phyloP scores from a whole-genome alignment of 2,888 invertebrate genomes.

The Exephanes ischioxanthus region DNA sequence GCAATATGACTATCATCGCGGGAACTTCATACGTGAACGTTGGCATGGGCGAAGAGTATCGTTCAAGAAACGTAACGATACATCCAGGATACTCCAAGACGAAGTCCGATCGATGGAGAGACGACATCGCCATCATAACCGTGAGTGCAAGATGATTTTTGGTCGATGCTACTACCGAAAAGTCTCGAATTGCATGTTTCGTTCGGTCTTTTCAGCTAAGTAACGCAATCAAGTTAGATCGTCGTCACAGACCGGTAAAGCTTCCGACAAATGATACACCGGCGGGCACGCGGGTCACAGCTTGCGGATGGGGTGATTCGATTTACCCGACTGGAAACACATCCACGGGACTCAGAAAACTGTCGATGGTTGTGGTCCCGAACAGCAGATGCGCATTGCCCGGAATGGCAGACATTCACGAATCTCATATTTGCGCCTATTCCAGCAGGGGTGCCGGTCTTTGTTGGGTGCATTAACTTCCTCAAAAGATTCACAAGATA shows the following conservation, averaged over 20 bases:
- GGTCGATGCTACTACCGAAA: neutral
- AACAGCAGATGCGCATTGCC: neutral
- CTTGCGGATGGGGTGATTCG: slow-evolving; percentile 29
- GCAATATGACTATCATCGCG: slow-evolving; percentile 54
- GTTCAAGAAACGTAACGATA: neutral
- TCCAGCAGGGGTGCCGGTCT: neutral
- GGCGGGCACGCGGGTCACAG: neutral
- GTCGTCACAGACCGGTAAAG: slow-evolving; percentile 37
- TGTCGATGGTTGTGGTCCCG: neutral
- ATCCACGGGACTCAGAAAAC: slow-evolving; percentile 7
- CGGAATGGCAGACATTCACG: no score
- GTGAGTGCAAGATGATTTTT: neutral
- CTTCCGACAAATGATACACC: neutral
- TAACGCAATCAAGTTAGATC: slow-evolving; percentile 8
- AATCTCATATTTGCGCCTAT: neutral
- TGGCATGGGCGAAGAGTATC: slow-evolving; percentile 3
- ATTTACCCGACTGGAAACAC: neutral
- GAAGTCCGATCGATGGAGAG: neutral
- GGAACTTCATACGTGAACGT: slow-evolving; percentile 46
- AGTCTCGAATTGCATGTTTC: neutral
- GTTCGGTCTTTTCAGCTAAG: slow-evolving; percentile 21
- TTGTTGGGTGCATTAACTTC: neutral
- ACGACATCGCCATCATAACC: neutral
- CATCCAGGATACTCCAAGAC: neutral
- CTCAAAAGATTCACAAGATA: neutral